These are phyloP conservation scores for Andrena praecox DNA, from an alignment of 2,888 invertebrate species.

Conservation along the genomic window DNA sequence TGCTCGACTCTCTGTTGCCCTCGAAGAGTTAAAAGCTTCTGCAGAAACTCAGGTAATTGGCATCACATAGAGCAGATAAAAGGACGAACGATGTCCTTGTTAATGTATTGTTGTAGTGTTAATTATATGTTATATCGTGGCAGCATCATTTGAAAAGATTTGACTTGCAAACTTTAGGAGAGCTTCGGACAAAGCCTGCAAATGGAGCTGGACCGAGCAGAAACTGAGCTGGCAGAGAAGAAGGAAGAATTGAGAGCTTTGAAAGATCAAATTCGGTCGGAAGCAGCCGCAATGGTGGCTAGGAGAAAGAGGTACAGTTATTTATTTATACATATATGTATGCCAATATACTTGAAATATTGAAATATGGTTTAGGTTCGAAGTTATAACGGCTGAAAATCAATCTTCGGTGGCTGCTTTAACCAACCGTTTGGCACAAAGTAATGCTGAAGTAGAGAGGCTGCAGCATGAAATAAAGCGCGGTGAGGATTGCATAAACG, in stretches of 20 bases:
- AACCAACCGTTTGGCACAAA: constrained; percentile 77
- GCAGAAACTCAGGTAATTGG: constrained; percentile 80
- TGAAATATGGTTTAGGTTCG: constrained; percentile 70
- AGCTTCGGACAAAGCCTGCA: constrained; percentile 83
- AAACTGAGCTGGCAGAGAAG: constrained; percentile 81
- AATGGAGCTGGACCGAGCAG: constrained; percentile 81
- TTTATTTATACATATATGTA: background rate
- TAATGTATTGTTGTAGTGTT: background rate
- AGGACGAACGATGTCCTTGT: background rate
- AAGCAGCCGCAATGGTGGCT: constrained; percentile 82
- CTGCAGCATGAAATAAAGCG: constrained; percentile 77
- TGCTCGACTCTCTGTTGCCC: constrained; percentile 68
- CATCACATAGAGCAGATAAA: background rate
- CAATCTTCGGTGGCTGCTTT: constrained; percentile 81
- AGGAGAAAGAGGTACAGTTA: constrained; percentile 73
- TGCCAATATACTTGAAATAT: background rate
- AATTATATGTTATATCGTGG: background rate
- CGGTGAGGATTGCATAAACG: constrained; percentile 74
- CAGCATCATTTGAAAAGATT: background rate
- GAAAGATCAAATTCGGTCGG: constrained; percentile 81
- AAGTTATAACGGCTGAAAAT: constrained; percentile 82
- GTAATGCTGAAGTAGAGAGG: constrained; percentile 80
- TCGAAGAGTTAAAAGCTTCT: constrained; percentile 79
- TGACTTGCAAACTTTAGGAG: constrained; percentile 71
- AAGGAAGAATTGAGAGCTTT: constrained; percentile 79